Conservation (phyloP, 53 echinoderm and acorn worm species). For the Temnopleurus reevesii region DNA sequence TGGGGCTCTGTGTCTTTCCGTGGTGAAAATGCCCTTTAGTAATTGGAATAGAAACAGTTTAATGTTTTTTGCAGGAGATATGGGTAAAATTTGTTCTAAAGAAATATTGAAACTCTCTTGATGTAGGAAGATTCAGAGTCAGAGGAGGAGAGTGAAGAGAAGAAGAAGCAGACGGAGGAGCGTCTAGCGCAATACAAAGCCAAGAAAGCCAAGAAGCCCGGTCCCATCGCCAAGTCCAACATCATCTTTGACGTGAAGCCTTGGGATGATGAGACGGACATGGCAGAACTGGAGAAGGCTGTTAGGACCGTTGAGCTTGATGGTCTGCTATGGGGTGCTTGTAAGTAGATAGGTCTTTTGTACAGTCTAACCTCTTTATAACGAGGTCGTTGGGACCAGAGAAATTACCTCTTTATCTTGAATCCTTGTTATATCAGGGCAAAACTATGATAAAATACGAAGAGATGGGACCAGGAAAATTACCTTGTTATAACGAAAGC, state of each 20-base stretch:
- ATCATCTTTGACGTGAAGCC: conserved; percentile 78
- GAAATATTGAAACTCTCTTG: too few relatives aligned
- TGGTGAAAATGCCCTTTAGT: too few relatives aligned
- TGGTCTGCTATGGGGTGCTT: conserved; percentile 73
- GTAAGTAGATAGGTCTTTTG: conserved; percentile 54
- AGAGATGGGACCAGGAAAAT: too few relatives aligned
- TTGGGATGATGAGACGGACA: conserved; percentile 76
- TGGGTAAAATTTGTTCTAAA: too few relatives aligned
- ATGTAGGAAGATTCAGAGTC: background rate
- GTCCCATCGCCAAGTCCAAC: conserved; percentile 70
- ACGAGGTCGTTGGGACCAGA: too few relatives aligned
- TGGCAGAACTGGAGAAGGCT: conserved; percentile 63
- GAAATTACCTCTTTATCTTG: background rate
- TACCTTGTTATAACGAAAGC: too few relatives aligned
- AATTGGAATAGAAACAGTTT: too few relatives aligned
- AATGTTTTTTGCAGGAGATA: too few relatives aligned
- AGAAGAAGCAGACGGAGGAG: conserved; percentile 9
- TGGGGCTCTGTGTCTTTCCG: too few relatives aligned
- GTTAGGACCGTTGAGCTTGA: conserved; percentile 69
- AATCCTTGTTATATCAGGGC: too few relatives aligned
- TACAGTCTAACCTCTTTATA: background rate
- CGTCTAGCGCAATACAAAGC: conserved; percentile 20
- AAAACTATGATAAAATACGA: too few relatives aligned
- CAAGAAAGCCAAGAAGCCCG: conserved; percentile 51
- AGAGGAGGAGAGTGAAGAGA: conserved; percentile 25